phyloP scores from a whole-genome alignment of 2,797 vertebrate genomes.

The Chelidonichthys spinosus region DNA sequence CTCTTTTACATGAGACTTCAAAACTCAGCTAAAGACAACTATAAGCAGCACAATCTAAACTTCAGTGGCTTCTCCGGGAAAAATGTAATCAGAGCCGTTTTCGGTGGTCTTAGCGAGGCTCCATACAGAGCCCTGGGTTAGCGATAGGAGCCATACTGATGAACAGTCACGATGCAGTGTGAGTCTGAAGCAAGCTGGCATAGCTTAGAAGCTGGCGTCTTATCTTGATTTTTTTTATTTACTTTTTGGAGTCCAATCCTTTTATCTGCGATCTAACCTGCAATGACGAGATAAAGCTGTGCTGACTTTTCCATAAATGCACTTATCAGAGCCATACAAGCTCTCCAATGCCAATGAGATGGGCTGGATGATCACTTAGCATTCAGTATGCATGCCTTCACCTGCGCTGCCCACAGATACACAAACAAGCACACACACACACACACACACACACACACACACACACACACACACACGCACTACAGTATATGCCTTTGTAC shows the following conservation, averaged over 20 bases:
- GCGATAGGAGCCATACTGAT: constrained; percentile 62
- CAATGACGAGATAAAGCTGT: constrained; percentile 83
- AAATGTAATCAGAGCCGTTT: constrained; percentile 58
- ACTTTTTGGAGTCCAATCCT: constrained; percentile 76
- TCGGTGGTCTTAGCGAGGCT: constrained; percentile 48
- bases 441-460: constrained; percentile 42
- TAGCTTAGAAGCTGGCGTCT: constrained; percentile 60
- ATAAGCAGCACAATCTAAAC: constrained; percentile 52
- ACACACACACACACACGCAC: constrained; percentile 35
- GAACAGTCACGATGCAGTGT: constrained; percentile 57
- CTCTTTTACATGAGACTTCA: constrained; percentile 53
- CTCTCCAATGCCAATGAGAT: constrained; percentile 79
- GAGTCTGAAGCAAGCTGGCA: constrained; percentile 60
- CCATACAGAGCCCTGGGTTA: constrained; percentile 51
- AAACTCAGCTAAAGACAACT: constrained; percentile 56
- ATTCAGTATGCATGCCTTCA: constrained; percentile 77
- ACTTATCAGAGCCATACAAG: constrained; percentile 83
- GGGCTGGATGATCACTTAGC: constrained; percentile 74
- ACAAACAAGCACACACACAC: constrained; percentile 43
- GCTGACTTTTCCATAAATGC: constrained; percentile 84
- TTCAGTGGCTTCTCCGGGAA: constrained; percentile 63
- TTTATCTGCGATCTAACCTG: constrained; percentile 85
- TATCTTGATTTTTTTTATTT: constrained; percentile 76
- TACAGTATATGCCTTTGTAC: constrained; percentile 33
- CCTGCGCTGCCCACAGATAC: constrained; percentile 64